A percentile compares a stretch with the other conserved stretches of the same genome.
Conservation (phyloP, 2,888 invertebrate species). For the Hyposoter didymator region DNA sequence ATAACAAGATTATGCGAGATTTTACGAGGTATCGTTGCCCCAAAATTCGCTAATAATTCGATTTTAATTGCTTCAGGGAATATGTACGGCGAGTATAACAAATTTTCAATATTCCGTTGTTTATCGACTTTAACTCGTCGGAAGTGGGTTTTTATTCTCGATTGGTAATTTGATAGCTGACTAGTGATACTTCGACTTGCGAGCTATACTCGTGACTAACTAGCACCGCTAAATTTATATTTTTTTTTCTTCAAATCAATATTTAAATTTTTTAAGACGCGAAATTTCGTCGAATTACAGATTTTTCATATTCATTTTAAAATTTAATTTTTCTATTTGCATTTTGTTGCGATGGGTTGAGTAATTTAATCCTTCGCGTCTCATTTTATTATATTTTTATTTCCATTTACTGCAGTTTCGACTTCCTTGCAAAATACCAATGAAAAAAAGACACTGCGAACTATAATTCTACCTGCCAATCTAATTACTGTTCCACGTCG, state of each 20-base stretch:
- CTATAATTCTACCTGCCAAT: constrained; percentile 56
- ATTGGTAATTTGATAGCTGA: neutral
- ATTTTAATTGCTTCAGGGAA: constrained; percentile 20
- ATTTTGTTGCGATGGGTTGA: neutral
- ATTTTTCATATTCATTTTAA: neutral
- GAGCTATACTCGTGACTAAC: too few species aligned
- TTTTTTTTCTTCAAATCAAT: too few species aligned
- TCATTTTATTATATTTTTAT: too few species aligned
- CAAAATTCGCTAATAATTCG: constrained; percentile 28
- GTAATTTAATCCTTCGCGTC: too few species aligned
- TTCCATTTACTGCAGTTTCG: too few species aligned
- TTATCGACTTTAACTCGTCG: neutral
- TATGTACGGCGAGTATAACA: constrained; percentile 9
- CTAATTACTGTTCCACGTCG: constrained; percentile 41
- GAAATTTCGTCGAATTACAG: neutral
- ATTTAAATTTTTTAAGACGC: too few species aligned
- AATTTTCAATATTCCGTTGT: constrained; percentile 41
- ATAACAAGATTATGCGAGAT: constrained; percentile 34
- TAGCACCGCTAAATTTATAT: too few species aligned
- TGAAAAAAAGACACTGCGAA: constrained; percentile 4
- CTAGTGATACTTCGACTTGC: too few species aligned
- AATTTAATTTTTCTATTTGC: neutral
- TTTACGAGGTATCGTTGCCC: constrained; percentile 18
- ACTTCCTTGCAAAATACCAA: neutral
- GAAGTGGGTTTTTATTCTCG: neutral